Percentiles rank a stretch among this genome's conserved stretches.
Evolutionary conservation across 2,113 vertebrate genomes (phyloP).

Genomic region (Brachypteracias leptosomus): DNA sequence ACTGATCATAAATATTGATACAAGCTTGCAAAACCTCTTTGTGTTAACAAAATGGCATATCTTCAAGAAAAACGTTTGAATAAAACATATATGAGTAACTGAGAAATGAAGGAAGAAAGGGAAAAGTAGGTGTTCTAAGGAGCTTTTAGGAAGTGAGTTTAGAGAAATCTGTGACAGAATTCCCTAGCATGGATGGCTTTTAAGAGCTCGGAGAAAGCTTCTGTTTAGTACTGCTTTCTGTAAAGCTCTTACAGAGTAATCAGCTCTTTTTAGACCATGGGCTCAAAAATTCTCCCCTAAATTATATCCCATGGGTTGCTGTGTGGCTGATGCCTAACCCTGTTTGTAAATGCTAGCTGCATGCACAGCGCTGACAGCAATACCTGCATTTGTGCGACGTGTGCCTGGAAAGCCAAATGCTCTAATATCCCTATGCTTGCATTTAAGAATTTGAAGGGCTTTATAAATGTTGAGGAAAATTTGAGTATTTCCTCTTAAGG

Average conservation of each 20-base stretch:
- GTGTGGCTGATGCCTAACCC: neutral
- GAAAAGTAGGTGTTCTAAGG: neutral
- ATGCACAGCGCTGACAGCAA: accelerated
- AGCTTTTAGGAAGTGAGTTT: neutral
- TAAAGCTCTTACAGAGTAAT: neutral
- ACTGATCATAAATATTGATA: neutral
- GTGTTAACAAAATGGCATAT: neutral
- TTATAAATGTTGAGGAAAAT: neutral
- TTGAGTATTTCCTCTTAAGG: neutral
- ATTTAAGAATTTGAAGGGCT: neutral
- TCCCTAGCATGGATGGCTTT: neutral
- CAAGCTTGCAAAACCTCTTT: neutral
- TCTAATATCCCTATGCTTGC: neutral
- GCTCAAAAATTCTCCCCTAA: neutral
- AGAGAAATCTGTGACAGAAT: neutral
- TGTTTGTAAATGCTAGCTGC: neutral
- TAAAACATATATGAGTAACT: neutral
- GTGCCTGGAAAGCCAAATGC: neutral
- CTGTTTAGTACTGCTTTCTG: neutral
- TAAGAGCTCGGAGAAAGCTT: neutral
- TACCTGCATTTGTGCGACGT: neutral
- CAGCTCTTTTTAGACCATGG: neutral
- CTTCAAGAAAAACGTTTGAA: neutral
- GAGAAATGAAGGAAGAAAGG: neutral
- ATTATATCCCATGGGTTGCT: neutral